Evolutionary conservation across 53 echinoderm and acorn worm genomes (phyloP).

Genomic region (Hippasteria phrygiana): DNA sequence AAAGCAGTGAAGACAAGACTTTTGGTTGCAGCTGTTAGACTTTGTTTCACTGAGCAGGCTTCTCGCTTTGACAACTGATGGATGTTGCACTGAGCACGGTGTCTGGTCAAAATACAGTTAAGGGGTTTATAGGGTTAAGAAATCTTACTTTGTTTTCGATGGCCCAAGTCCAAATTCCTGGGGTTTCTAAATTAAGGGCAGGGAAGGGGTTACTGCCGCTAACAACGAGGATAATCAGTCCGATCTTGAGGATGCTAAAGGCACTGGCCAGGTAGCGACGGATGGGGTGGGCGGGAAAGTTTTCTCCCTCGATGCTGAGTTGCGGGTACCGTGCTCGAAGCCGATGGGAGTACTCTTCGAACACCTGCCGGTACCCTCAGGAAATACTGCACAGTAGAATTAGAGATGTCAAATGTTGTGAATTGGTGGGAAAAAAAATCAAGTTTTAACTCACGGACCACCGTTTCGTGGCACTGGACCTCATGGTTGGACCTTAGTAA

Average conservation of each 20-base stretch:
- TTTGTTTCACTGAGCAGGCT: too few species aligned
- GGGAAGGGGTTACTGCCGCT: slow-evolving; percentile 90
- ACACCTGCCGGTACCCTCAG: slow-evolving; percentile 98
- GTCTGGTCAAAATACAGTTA: too few species aligned
- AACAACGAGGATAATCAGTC: slow-evolving; percentile 78
- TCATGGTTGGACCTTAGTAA: too few species aligned
- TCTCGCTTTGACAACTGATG: too few species aligned
- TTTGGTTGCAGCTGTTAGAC: too few species aligned
- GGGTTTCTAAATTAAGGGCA: slow-evolving; percentile 82
- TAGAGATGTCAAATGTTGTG: background rate
- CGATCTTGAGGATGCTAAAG: slow-evolving; percentile 80
- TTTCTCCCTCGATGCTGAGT: slow-evolving; percentile 87
- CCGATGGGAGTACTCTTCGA: slow-evolving; percentile 92
- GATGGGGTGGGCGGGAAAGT: slow-evolving; percentile 89
- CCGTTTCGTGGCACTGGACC: too few species aligned
- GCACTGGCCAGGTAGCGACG: slow-evolving; percentile 85
- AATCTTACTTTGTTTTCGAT: slow-evolving; percentile 94
- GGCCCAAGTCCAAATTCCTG: slow-evolving; percentile 86
- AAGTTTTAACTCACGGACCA: too few species aligned
- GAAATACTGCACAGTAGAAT: slow-evolving; percentile 79
- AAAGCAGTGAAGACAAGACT: too few species aligned
- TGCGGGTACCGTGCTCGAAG: slow-evolving; percentile 92
- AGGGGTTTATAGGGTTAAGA: background rate
- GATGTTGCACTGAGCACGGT: too few species aligned
- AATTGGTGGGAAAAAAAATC: too few species aligned